A percentile compares a stretch with the other conserved stretches of the same genome.
phyloP scores from a whole-genome alignment of 2,888 invertebrate species.

The Pecten maximus region DNA sequence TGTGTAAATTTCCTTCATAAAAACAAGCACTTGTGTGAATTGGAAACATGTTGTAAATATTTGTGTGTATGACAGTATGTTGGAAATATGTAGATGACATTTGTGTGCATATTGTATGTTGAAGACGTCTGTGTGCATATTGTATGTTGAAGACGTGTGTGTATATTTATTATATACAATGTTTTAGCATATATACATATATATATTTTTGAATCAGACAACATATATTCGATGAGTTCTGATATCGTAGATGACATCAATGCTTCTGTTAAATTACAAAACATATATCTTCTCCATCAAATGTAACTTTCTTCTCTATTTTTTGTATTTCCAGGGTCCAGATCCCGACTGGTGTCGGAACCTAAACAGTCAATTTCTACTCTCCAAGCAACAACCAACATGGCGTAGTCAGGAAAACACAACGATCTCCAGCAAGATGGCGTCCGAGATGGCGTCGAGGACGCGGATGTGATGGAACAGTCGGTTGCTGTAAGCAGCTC shows the following conservation, averaged over 20 bases:
- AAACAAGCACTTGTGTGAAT: not conserved
- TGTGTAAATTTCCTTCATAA: not conserved
- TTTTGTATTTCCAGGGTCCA: not conserved
- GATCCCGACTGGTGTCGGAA: constrained; percentile 11
- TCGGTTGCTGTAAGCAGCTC: not conserved
- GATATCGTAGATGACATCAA: too few relatives aligned
- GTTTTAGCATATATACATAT: too few relatives aligned
- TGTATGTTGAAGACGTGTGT: too few relatives aligned
- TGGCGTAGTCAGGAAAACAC: constrained; percentile 1
- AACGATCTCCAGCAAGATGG: not conserved
- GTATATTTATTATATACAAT: too few relatives aligned
- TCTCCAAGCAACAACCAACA: not conserved
- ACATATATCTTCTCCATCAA: not conserved
- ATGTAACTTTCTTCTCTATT: not conserved
- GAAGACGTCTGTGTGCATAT: too few relatives aligned
- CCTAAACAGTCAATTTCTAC: not conserved
- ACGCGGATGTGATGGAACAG: constrained; percentile 1
- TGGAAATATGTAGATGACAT: too few relatives aligned
- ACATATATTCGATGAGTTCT: too few relatives aligned
- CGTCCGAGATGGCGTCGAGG: constrained; percentile 1
- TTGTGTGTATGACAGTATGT: too few relatives aligned
- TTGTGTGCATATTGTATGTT: too few relatives aligned
- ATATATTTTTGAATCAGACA: too few relatives aligned
- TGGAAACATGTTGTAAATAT: not conserved
- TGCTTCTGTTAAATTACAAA: not conserved